Percentiles rank a stretch among this genome's conserved stretches.
Evolutionary conservation across 2,888 invertebrate species (phyloP).

Genomic region (Sesamia inferens): DNA sequence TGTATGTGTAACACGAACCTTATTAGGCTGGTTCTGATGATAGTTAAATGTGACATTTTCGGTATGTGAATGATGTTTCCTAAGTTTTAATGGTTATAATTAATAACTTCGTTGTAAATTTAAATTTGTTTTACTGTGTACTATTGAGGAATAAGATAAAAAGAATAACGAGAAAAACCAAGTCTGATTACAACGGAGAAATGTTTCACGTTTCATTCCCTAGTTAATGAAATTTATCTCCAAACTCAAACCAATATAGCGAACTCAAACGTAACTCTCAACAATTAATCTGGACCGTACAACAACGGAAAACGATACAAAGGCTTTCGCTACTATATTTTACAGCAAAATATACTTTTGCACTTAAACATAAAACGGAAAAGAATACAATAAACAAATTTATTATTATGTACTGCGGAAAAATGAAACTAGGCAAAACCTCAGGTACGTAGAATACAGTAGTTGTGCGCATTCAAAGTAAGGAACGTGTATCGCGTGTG

Average conservation of each 20-base stretch:
- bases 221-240: conserved; percentile 40
- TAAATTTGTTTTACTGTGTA: neutral
- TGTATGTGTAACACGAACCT: conserved; percentile 78
- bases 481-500: conserved; percentile 73
- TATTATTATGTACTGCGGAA: conserved; percentile 56
- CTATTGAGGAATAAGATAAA: conserved; percentile 29
- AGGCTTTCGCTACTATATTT: conserved; percentile 46
- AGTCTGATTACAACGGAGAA: neutral
- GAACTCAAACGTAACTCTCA: neutral
- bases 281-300: conserved; percentile 36
- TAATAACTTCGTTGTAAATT: conserved; percentile 35
- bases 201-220: conserved; percentile 13
- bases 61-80: conserved; percentile 45
- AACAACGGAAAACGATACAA: conserved; percentile 44
- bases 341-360: conserved; percentile 51
- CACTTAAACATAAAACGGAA: conserved; percentile 53
- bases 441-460: conserved; percentile 56
- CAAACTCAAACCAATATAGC: conserved; percentile 26
- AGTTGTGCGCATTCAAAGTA: conserved; percentile 64
- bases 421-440: conserved; percentile 62
- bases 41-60: conserved; percentile 49
- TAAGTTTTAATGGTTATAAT: conserved; percentile 30
- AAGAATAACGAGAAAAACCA: no score
- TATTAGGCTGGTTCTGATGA: conserved; percentile 65
- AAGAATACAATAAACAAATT: conserved; percentile 67